Base-by-base conservation (phyloP, 2,888 invertebrate genomes). In the Atethmia centrago region DNA sequence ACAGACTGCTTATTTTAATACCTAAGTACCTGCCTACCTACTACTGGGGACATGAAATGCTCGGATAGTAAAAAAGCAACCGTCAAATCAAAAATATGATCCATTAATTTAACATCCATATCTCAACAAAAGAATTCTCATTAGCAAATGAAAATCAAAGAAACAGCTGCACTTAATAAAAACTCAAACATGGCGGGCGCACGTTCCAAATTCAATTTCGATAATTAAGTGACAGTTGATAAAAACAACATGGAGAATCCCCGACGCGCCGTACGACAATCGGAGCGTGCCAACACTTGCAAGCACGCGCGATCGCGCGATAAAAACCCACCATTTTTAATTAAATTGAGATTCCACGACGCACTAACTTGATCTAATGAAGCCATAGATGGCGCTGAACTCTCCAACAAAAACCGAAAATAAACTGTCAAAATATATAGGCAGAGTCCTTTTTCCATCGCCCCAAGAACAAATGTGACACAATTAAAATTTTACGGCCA, bases 341-440 rank as follows among this genome's bases (percentile, higher is more conserved):
- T 95, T 96, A 94, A 96, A 96, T 95, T 94, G 95, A 93, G 94
- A 95, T 95, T 95, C 94, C 92, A 82, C 86, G 87, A 89, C 90
- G 88, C 87, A 88, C 88, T 85, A 85, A 87, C 88, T 88, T 85
- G 88, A 89, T 89, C 89, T 90, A 92, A 90, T 86, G 86, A 85
- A 77, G 63, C 76, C 72, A 85, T 87, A 88, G 87, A 87, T 84
- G 87, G 72, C 71, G 10, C 25, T 78, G 21, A 51, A 73, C 16
- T 53, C 21, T 45, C 9, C 53, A 21, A 12, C 14, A 65, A 56
- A 66, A 74, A 66, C 19, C 7, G 7, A 66, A 80, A 72, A 61
- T 9, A 62, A 65, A 71, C 73, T 76, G 45, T 51, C 47, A 36
- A 25, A 28, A 3, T 10, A 53, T 25, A 4, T 0, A 0, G 0